Base-by-base conservation (phyloP, 2,888 invertebrate species). In the Colletes collaris region DNA sequence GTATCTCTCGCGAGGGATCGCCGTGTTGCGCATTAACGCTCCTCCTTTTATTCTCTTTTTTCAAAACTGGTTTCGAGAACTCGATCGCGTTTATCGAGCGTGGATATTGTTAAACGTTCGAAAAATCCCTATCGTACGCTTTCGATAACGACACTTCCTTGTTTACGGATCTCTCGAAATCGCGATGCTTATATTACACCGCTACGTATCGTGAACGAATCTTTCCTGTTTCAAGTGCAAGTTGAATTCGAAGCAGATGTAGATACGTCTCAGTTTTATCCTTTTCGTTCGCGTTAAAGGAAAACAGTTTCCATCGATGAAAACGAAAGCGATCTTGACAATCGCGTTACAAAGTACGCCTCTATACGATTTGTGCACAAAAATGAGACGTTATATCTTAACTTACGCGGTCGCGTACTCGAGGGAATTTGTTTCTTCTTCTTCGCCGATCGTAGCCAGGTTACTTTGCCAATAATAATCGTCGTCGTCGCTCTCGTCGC, bases 361-460 rank as follows among this genome's bases (percentile, higher is more conserved):
- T 40, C 40, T 40, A 40, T 27, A 2, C 27, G 0, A 27, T 27
- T 27, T 27, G 27, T 27, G 0, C 2, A 27, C 2, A 27, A 27
- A 27, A 27, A 27, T 27, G 27, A 27, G 27, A 27, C 27, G 2
- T 27, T 27, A 2, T 27, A 27, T 27, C 27, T 16, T 16, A 64
- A 91, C 92, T 87, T 82, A 92, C 92, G 87, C 86, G 56, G 78
- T 86, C 13, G 85, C 82, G 72, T 92, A 92, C 82, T 92, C 92
- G 84, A 92, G 86, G 27, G 92, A 92, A 63, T 90, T 90, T 6
- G 84, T 91, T 79, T 96, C 96, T 87, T 96, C 96, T 82, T 95
- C 94, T 92, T 96, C 96, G 19, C 96, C 96, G 84, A 96, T 96
- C 37, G 96, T 96, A 64, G 96, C 96, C 64, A 96, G 93, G 81